These are phyloP conservation scores for Lathronympha strigana DNA, from an alignment of 2,888 invertebrate species.

Conservation along the genomic window DNA sequence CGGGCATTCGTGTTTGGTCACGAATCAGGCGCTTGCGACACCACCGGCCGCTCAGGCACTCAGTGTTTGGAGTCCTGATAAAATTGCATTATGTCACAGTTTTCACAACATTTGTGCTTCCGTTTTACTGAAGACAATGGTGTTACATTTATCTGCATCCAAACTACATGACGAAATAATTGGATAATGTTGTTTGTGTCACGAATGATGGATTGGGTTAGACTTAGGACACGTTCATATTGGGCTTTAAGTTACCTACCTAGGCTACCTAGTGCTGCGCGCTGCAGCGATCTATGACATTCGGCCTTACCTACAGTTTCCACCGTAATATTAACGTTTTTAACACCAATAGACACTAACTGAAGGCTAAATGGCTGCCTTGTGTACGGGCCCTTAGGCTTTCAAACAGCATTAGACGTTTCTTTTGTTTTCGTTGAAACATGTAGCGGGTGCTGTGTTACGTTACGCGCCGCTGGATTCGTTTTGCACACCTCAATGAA, in stretches of 20 bases:
- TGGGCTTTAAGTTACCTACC: too few species aligned
- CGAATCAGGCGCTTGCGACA: slow-evolving; percentile 69
- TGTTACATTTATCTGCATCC: slow-evolving; percentile 19
- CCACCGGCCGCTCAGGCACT: slow-evolving; percentile 38
- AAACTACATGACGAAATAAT: slow-evolving; percentile 17
- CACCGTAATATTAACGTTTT: too few species aligned
- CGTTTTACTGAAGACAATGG: slow-evolving; percentile 20
- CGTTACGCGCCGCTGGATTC: slow-evolving; percentile 5
- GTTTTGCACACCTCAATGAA: slow-evolving; percentile 30
- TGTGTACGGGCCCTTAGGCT: neutral
- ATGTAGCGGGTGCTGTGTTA: neutral
- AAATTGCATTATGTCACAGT: slow-evolving; percentile 59
- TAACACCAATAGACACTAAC: too few species aligned
- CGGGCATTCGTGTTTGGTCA: slow-evolving; percentile 75
- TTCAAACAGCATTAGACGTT: neutral
- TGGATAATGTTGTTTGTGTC: slow-evolving; percentile 19
- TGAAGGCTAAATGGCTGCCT: too few species aligned
- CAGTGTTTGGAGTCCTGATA: slow-evolving; percentile 52
- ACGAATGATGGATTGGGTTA: neutral
- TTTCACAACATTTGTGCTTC: slow-evolving; percentile 51
- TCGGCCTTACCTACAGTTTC: too few species aligned
- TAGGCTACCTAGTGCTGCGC: too few species aligned
- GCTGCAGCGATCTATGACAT: too few species aligned
- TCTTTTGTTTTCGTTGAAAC: neutral
- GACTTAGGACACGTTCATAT: too few species aligned